Conservation (phyloP, 2,113 vertebrate species). For the Coregonus clupeaformis region DNA sequence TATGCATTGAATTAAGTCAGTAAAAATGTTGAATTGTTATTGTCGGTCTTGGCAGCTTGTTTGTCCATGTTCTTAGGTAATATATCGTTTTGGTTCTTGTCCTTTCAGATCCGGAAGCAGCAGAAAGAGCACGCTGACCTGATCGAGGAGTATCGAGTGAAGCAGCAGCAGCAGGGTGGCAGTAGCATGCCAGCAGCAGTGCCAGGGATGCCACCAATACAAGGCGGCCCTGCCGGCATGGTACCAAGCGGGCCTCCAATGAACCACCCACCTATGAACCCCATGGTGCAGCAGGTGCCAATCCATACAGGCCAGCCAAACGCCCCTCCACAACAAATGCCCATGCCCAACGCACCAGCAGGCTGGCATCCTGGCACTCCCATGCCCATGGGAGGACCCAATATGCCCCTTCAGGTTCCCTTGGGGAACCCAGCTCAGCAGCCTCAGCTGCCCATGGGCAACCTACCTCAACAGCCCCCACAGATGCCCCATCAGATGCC, state of each 20-base stretch:
- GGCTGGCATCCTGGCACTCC: constrained; percentile 82
- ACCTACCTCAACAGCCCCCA: constrained; percentile 49
- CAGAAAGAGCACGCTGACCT: constrained; percentile 97
- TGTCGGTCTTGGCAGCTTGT: background rate
- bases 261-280: constrained; percentile 73
- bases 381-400: constrained; percentile 61
- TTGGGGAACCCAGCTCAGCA: constrained; percentile 24
- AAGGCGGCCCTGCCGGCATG: constrained; percentile 68
- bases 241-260: constrained; percentile 74
- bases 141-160: constrained; percentile 93
- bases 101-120: constrained; percentile 90
- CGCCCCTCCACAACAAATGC: constrained; percentile 73
- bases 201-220: constrained; percentile 70
- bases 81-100: background rate
- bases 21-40: too few species aligned
- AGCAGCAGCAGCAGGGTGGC: constrained; percentile 78
- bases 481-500: constrained; percentile 19
- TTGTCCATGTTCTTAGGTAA: background rate
- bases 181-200: constrained; percentile 62
- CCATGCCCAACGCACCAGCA: constrained; percentile 74
- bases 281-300: constrained; percentile 73
- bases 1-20: too few species aligned
- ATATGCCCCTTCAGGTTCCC: constrained; percentile 62
- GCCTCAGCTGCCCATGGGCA: constrained; percentile 50
- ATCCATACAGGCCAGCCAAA: constrained; percentile 78